Percentiles rank a stretch among this genome's conserved stretches.
These are phyloP conservation scores for Pangasius mekongensis DNA, from an alignment of 2,797 vertebrate genomes.

Conservation along the genomic window DNA sequence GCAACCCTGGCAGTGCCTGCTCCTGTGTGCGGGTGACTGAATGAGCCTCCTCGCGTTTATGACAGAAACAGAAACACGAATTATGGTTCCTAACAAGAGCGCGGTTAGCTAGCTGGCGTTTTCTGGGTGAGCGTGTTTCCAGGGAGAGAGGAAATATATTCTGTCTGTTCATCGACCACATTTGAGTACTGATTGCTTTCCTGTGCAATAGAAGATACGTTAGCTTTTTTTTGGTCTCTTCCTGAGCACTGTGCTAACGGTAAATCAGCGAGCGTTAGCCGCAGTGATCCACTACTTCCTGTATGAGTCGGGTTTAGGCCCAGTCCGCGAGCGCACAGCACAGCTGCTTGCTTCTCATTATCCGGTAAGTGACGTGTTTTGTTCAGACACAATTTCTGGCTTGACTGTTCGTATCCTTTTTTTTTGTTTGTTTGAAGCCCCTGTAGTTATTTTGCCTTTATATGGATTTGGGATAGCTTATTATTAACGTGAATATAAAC, in stretches of 20 bases:
- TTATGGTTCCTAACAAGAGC: neutral
- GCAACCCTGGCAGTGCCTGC: neutral
- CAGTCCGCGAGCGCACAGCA: neutral
- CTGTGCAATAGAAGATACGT: neutral
- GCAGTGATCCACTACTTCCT: conserved; percentile 42
- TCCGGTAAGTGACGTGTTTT: conserved; percentile 32
- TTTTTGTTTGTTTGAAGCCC: neutral
- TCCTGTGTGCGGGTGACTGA: neutral
- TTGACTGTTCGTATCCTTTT: neutral
- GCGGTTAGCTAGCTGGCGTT: neutral
- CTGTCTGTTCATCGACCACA: neutral
- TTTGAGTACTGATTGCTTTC: neutral
- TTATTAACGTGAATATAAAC: neutral
- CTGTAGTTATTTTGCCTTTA: neutral
- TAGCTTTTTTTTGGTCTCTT: neutral
- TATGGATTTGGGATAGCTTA: neutral
- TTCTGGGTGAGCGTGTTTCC: neutral
- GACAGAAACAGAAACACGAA: conserved; percentile 18
- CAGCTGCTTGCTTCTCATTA: neutral
- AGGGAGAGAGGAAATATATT: neutral
- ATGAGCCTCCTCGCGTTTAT: neutral
- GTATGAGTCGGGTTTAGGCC: conserved; percentile 31
- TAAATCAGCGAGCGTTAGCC: conserved; percentile 19
- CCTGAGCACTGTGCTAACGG: conserved; percentile 7
- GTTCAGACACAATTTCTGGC: neutral